Percentiles rank a stretch among this genome's conserved stretches.
phyloP scores from a whole-genome alignment of 35 echinoderm and acorn worm genomes.

The Holothuria glaberrima region DNA sequence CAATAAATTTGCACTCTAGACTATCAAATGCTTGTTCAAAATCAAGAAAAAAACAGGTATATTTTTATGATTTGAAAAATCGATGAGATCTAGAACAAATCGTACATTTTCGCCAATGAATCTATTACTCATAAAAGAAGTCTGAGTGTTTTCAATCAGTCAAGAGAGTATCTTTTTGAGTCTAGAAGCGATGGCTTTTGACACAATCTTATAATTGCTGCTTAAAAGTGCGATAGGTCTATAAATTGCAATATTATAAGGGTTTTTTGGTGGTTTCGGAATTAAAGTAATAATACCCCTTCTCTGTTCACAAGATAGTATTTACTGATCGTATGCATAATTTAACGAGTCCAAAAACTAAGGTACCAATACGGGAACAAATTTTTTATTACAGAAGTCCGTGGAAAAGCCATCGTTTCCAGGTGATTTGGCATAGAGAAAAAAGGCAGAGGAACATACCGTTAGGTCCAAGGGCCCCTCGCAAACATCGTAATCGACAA shows the following conservation, averaged over 20 bases:
- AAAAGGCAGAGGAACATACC: background rate
- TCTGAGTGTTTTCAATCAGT: background rate
- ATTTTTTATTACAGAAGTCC: background rate
- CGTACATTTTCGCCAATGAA: too few relatives aligned
- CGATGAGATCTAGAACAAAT: too few relatives aligned
- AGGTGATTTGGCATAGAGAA: background rate
- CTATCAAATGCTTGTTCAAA: background rate
- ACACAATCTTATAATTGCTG: background rate
- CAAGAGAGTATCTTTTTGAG: too few relatives aligned
- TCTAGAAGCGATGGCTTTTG: too few relatives aligned
- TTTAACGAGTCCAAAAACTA: background rate
- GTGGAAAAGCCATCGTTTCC: constrained; percentile 6
- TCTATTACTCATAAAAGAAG: too few relatives aligned
- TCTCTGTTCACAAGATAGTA: background rate
- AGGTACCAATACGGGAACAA: background rate
- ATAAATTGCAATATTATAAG: background rate
- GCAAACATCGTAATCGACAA: background rate
- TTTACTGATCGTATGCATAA: background rate
- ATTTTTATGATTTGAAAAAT: background rate
- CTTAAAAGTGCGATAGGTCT: background rate
- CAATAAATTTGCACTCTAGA: background rate
- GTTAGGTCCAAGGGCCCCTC: background rate
- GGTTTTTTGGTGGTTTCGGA: constrained; percentile 1
- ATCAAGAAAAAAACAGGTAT: background rate
- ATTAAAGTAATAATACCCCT: too few relatives aligned